Evolutionary conservation across 2,888 invertebrate genomes (phyloP).

Genomic region (Strigamia crassipes): DNA sequence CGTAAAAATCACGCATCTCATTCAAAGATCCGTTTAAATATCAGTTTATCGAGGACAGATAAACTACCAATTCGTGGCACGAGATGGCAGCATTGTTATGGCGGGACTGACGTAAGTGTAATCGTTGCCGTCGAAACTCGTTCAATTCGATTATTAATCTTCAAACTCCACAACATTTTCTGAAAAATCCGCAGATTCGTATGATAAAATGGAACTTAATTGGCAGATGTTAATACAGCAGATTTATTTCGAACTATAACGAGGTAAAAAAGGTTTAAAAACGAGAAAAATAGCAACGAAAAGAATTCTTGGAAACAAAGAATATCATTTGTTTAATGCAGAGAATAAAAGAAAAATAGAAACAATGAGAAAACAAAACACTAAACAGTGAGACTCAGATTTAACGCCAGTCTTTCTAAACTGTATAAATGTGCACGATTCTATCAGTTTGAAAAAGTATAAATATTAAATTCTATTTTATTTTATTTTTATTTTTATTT

Average conservation of each 20-base stretch:
- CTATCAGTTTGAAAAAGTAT: too few species aligned
- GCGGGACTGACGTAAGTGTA: too few species aligned
- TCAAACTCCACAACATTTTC: too few species aligned
- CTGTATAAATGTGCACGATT: background rate
- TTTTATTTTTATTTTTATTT: too few species aligned
- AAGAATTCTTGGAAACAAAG: background rate
- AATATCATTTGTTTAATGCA: background rate
- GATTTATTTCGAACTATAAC: background rate
- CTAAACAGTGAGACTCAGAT: slow-evolving; percentile 6
- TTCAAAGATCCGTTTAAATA: too few species aligned
- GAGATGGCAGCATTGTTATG: too few species aligned
- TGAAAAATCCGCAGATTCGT: background rate
- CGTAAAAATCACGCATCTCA: too few species aligned
- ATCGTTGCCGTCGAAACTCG: too few species aligned
- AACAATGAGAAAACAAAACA: background rate
- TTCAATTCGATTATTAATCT: too few species aligned
- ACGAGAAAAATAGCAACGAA: background rate
- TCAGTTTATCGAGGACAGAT: too few species aligned
- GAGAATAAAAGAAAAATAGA: background rate
- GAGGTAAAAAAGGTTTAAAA: background rate
- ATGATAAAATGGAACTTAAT: background rate
- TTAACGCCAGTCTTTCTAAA: background rate
- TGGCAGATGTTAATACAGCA: background rate
- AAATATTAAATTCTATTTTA: too few species aligned
- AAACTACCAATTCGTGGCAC: too few species aligned